Base-by-base conservation (phyloP, 2,797 vertebrate species). In the Pachyuromys duprasi region DNA sequence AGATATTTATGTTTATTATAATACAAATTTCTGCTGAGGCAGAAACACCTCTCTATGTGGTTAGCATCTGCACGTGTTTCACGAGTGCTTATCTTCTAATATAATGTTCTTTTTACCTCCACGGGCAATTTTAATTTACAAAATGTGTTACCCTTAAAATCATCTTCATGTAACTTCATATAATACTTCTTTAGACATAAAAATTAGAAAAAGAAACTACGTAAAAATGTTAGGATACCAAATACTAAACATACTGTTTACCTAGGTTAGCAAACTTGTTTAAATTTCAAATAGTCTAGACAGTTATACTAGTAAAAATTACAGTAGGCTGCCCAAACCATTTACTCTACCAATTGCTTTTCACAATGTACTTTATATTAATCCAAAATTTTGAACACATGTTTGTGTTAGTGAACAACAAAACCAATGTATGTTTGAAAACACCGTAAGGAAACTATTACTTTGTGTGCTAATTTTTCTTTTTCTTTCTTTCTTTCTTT, bases 121-220 rank as follows among this genome's bases (percentile, higher is more conserved):
- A 70, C 39, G 22, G 42, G 53, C 49, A 24, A 89, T 63, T 95
- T 89, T 78, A 86, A 91, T 14, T 91, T 1, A 49, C 18, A 72
- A 76, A 31, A 83, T 39, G 28, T 67, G 76, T 45, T 49, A 57
- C 65, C 72, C 49, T 22, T 60, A 82, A 83, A 75, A 76, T 60
- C 11, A 6, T 84, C 9, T 93, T 80, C 17, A 65, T 78, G 88
- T 81, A 70, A 75, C 49, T 79, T 84, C 31, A 65, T 36, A 22
- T 57, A 79, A 76, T 53, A 89, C 3, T 87, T 95, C 24, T 92
- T 53, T 93, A n/a, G 83, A 90, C 4, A 78, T 24, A 90, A 90
- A 69, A 42, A 83, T 62, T 53, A 84, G 7, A 92, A 92, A 96
- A 49, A 49, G 84, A 75, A 63, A 14, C 84, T 90, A 86, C 63